Evolutionary conservation across 2,888 invertebrate species (phyloP), one percentile per base, ranked within the genome.

Genomic region (Heliconius ismenius): DNA sequence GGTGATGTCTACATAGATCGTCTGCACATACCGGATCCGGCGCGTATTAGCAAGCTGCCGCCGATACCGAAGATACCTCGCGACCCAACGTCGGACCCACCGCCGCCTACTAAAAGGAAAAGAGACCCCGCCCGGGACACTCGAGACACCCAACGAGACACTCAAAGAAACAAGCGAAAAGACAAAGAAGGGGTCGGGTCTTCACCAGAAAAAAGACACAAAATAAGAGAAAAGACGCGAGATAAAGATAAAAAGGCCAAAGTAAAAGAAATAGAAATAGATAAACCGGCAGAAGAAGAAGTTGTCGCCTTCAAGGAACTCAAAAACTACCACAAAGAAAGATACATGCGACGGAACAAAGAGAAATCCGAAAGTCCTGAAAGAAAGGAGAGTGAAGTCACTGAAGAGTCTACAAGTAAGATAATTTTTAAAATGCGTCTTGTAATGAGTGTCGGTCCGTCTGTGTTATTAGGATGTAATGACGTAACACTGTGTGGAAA

Each of bases 271-370:
- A 76, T 81, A 21, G 82, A 83, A 49, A 10, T n/a, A n/a, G 81
- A 84, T 26, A 84, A 83, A 49, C 79, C 83, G 28, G 73, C 82
- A 2, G 86, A 84, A 54, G 79, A 82, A n/a, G 90, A 88, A 76
- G 81, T 86, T 28, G 90, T 92, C 24, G 83, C 91, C 36, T 95
- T 95, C 88, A 95, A 95, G 87, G 95, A 95, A 83, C 89, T 95
- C 63, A 95, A 95, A 85, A 93, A 92, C 81, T 94, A 94, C 82
- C 91, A 93, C 86, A 95, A 95, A 89, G 95, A 95, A 84, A 94
- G 96, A 76, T 96, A 96, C 92, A 94, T 96, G 86, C 92, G 96
- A 76, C 94, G 96, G 76, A 96, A 96, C 88, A 92, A 95, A 81
- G 95, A 95, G 80, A 94, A 92, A 82, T 95, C 95, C 39, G 93